A percentile compares a stretch with the other conserved stretches of the same genome.
Conservation (phyloP, 2,797 vertebrate species). For the Myotis daubentonii region DNA sequence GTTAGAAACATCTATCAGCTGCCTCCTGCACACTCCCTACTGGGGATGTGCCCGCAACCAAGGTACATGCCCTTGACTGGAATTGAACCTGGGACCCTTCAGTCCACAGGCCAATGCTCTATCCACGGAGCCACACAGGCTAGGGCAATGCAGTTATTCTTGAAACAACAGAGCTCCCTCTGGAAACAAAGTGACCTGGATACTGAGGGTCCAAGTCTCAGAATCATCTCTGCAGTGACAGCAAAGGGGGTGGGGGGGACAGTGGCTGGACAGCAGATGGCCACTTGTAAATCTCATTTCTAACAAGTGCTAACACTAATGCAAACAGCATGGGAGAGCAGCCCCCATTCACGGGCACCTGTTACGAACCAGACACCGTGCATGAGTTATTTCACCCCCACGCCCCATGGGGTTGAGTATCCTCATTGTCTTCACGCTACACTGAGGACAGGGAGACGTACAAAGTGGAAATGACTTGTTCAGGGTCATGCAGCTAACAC, state of each 20-base stretch:
- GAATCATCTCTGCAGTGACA: not conserved
- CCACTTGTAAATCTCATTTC: not conserved
- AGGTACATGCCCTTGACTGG: too few relatives aligned
- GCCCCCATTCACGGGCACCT: not conserved
- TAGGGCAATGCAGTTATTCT: not conserved
- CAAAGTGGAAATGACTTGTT: not conserved
- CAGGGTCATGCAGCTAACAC: not conserved
- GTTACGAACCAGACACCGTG: not conserved
- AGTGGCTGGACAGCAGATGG: not conserved
- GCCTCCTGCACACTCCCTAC: too few relatives aligned
- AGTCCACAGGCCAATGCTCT: too few relatives aligned
- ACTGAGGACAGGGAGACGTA: not conserved
- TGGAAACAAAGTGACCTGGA: not conserved
- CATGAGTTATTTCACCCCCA: not conserved
- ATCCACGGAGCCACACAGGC: too few relatives aligned
- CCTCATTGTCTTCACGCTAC: not conserved
- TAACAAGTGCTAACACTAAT: not conserved
- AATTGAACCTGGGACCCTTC: too few relatives aligned
- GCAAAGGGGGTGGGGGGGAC: not conserved
- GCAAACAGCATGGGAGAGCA: not conserved
- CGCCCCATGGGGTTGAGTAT: rapidly evolving
- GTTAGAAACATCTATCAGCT: too few relatives aligned
- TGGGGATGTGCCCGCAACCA: too few relatives aligned
- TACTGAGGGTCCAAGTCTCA: not conserved
- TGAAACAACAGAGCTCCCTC: not conserved